These are phyloP conservation scores for Tinea pellionella DNA, from an alignment of 2,888 invertebrate species.

Conservation along the genomic window DNA sequence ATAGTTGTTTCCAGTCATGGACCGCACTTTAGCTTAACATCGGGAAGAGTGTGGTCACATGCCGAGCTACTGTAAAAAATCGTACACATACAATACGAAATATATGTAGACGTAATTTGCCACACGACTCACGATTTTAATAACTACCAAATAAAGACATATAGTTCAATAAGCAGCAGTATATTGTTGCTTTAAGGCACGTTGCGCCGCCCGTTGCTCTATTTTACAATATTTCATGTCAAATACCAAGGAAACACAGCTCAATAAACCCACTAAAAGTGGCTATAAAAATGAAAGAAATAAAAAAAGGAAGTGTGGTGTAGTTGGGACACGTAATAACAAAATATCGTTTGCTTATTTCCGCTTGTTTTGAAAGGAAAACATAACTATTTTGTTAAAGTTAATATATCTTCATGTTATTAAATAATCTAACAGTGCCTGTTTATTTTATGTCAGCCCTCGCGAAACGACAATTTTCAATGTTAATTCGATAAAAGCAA, in stretches of 20 bases:
- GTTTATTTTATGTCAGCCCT: too few relatives aligned
- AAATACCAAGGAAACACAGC: conserved; percentile 28
- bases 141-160: conserved; percentile 42
- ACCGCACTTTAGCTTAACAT: too few relatives aligned
- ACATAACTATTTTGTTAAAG: neutral
- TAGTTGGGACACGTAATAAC: neutral
- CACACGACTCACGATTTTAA: conserved; percentile 25
- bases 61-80: too few relatives aligned
- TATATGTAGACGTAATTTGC: too few relatives aligned
- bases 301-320: neutral
- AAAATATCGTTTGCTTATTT: neutral
- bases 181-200: conserved; percentile 26
- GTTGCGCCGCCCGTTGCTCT: neutral
- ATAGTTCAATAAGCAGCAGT: conserved; percentile 27
- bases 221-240: conserved; percentile 35
- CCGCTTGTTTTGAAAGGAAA: neutral
- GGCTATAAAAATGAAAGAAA: conserved; percentile 26
- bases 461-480: too few relatives aligned
- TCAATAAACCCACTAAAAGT: conserved; percentile 33
- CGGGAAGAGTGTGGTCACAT: too few relatives aligned
- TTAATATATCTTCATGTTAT: too few relatives aligned
- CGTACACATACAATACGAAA: too few relatives aligned
- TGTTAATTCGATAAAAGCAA: too few relatives aligned
- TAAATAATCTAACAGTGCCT: too few relatives aligned
- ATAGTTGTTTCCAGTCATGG: too few relatives aligned